phyloP scores from a whole-genome alignment of 1,140 invertebrate species.

The Ylistrum balloti region DNA sequence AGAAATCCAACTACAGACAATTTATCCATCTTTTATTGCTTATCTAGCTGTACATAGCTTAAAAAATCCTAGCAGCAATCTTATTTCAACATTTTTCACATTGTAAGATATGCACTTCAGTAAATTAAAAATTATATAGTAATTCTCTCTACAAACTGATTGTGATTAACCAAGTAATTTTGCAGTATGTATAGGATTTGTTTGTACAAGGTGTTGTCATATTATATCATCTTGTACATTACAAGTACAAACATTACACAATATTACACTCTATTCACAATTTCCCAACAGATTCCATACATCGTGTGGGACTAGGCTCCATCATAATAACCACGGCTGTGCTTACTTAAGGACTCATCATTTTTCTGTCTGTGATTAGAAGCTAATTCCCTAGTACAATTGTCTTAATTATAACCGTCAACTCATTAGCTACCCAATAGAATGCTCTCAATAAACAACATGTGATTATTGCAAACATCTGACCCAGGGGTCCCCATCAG shows the following conservation, averaged over 20 bases:
- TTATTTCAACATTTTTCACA: too few species aligned
- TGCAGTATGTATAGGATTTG: too few species aligned
- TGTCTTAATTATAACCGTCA: constrained; percentile 39
- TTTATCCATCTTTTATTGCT: too few species aligned
- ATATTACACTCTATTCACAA: background rate
- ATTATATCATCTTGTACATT: background rate
- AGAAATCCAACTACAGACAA: too few species aligned
- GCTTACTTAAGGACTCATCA: background rate
- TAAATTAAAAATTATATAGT: too few species aligned
- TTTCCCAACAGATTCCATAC: background rate
- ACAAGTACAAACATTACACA: background rate
- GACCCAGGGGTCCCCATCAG: background rate
- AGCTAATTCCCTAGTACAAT: constrained; percentile 1
- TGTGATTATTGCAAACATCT: constrained; percentile 19
- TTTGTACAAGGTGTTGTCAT: background rate
- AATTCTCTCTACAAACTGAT: too few species aligned
- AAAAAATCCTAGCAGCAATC: too few species aligned
- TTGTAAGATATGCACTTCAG: too few species aligned
- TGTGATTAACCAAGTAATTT: too few species aligned
- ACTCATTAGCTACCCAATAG: constrained; percentile 1
- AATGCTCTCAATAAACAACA: constrained; percentile 18
- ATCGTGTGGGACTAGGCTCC: background rate
- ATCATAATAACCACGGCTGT: background rate
- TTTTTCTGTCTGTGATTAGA: constrained; percentile 26
- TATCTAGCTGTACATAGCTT: too few species aligned